Conservation (phyloP, 2,797 vertebrate species). For the Lagodon rhomboides region DNA sequence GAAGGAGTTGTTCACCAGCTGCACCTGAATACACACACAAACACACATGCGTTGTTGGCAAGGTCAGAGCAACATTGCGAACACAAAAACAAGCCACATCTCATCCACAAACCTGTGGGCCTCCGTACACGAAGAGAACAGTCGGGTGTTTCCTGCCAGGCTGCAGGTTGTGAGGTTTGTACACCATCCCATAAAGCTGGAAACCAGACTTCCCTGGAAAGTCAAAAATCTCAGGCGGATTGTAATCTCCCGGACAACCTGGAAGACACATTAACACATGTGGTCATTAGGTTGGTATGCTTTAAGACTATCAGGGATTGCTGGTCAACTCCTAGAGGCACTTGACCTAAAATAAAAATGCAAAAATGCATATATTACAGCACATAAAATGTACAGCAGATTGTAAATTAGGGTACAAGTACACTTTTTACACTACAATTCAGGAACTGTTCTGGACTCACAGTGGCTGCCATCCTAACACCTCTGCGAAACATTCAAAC, state of each 20-base stretch:
- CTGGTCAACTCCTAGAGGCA: background rate
- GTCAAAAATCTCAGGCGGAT: constrained; percentile 96
- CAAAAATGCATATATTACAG: too few relatives aligned
- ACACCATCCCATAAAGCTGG: constrained; percentile 96
- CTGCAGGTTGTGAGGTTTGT: constrained; percentile 94
- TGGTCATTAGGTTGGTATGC: background rate
- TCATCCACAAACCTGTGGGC: constrained; percentile 91
- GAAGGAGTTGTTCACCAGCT: constrained; percentile 98
- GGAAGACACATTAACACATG: constrained; percentile 32
- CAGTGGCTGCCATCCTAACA: too few relatives aligned
- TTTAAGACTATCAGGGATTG: background rate
- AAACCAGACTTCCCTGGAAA: constrained; percentile 92
- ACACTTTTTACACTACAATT: too few relatives aligned
- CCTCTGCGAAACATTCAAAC: background rate
- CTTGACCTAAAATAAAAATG: too few relatives aligned
- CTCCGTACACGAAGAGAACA: constrained; percentile 96
- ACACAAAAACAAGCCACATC: background rate
- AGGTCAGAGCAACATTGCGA: background rate
- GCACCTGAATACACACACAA: constrained; percentile 85
- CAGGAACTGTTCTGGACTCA: background rate
- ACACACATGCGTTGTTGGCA: too few relatives aligned
- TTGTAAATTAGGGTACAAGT: too few relatives aligned
- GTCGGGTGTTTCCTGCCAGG: constrained; percentile 96
- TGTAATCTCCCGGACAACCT: constrained; percentile 96
- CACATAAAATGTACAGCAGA: too few relatives aligned